Evolutionary conservation across 2,888 invertebrate species (phyloP), one percentile per base, ranked within the genome.

Genomic region (Drosophila nr. fundita): DNA sequence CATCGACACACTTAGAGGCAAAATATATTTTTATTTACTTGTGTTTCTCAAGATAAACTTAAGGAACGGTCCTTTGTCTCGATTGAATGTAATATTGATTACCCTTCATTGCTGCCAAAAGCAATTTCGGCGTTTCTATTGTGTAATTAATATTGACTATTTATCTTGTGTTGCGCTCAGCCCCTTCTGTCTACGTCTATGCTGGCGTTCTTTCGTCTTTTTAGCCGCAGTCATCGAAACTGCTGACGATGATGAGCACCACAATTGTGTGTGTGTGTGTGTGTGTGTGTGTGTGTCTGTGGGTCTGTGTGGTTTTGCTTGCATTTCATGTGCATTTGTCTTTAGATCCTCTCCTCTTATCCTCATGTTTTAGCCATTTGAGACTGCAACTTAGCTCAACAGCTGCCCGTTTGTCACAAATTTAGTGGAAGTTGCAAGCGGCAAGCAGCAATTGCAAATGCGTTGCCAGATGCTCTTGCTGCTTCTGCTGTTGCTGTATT

Each of bases 381-480:
- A 73, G 73, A 73, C 70, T 68, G 75, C 72, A 75, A 78, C 78
- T 78, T 78, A 74, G 74, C 75, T 79, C 74, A 76, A 75, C 78
- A 75, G 80, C 80, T 83, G 83, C 75, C 76, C 76, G 83, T 83
- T 86, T 85, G 83, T 83, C 83, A 82, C 83, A 78, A 81, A 79
- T 76, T 79, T 79, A 76, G 73, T 80, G 70, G 78, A 78, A 78
- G 62, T 45, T 49, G 38, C 60, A 49, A 13, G 68, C 50, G 38
- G 53, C 71, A 53, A 55, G 54, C 49, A 34, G 53, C 71, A 58
- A 57, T 36, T 65, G 52, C 45, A 30, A 61, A 49, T 54, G 45
- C 42, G 55, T 50, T 49, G 49, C 52, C 57, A 53, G 63, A 36
- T 58, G 66, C 36, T 62, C 48, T 55, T 64, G 57, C 45, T 40